Evolutionary conservation across 1,140 invertebrate species (phyloP).

Genomic region (Drosophila kikkawai): DNA sequence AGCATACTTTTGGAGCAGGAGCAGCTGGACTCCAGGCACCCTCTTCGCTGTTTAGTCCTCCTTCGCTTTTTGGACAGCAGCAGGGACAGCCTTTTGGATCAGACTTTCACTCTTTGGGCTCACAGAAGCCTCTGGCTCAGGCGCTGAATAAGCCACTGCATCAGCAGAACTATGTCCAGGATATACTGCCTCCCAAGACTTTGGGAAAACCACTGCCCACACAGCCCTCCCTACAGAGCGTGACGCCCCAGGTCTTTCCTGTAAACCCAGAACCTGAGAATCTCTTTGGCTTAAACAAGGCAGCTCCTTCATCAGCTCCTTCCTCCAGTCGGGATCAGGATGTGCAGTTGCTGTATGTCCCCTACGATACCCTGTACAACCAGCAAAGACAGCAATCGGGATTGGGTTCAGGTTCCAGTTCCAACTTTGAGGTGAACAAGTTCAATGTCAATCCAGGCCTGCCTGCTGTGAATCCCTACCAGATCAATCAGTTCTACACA

Average conservation of each 20-base stretch:
- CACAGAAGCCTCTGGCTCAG: slow-evolving; percentile 64
- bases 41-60: slow-evolving; percentile 73
- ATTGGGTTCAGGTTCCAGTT: slow-evolving; percentile 29
- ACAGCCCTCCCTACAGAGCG: slow-evolving; percentile 70
- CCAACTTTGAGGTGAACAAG: slow-evolving; percentile 78
- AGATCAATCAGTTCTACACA: slow-evolving; percentile 83
- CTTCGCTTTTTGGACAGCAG: slow-evolving; percentile 67
- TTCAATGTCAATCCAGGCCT: slow-evolving; percentile 80
- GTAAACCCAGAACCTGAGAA: slow-evolving; percentile 61
- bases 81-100: slow-evolving; percentile 48
- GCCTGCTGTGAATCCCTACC: slow-evolving; percentile 72
- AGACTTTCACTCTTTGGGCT: slow-evolving; percentile 55
- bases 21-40: slow-evolving; percentile 44
- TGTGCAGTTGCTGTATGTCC: slow-evolving; percentile 92
- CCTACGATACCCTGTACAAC: slow-evolving; percentile 90
- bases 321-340: slow-evolving; percentile 85
- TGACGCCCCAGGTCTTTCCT: slow-evolving; percentile 77
- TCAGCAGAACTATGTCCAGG: slow-evolving; percentile 77
- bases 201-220: slow-evolving; percentile 65
- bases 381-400: slow-evolving; percentile 79
- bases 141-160: slow-evolving; percentile 69
- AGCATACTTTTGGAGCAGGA: slow-evolving; percentile 71
- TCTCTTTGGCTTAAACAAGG: slow-evolving; percentile 57
- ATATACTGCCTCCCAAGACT: slow-evolving; percentile 52
- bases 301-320: slow-evolving; percentile 21